These are phyloP conservation scores for Erebia ligea DNA, from an alignment of 2,888 invertebrate species.

Conservation along the genomic window DNA sequence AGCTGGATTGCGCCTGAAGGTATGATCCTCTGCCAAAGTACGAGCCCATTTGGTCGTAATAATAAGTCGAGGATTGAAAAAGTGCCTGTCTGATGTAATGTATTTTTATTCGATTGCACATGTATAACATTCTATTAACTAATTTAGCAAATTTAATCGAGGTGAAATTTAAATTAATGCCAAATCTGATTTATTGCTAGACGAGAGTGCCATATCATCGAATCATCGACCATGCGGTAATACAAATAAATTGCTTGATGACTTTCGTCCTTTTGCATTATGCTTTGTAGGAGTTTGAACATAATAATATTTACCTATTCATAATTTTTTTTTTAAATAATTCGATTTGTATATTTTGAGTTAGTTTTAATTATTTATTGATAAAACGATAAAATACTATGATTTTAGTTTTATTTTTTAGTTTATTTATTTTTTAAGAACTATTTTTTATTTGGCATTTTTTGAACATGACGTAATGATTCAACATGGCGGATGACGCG, in stretches of 20 bases:
- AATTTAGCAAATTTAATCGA: too few relatives aligned
- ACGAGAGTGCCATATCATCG: too few relatives aligned
- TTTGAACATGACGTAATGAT: constrained; percentile 72
- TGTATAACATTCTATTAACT: too few relatives aligned
- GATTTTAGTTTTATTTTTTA: background rate
- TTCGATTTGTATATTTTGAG: too few relatives aligned
- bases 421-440: background rate
- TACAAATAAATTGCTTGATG: background rate
- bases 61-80: background rate
- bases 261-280: constrained; percentile 4
- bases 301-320: too few relatives aligned
- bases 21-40: background rate
- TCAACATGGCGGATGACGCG: constrained; percentile 82
- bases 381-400: background rate
- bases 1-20: background rate
- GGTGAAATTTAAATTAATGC: too few relatives aligned
- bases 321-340: too few relatives aligned
- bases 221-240: background rate
- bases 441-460: constrained; percentile 19
- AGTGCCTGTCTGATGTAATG: too few relatives aligned
- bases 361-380: background rate
- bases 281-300: background rate
- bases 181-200: too few relatives aligned
- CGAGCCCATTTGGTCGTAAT: background rate
- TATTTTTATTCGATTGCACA: too few relatives aligned